Percentiles rank a stretch among this genome's conserved stretches.
These are phyloP conservation scores for Parazoanthus atlanticus DNA, from an alignment of 92 coral and sea anemone species.

Conservation along the genomic window DNA sequence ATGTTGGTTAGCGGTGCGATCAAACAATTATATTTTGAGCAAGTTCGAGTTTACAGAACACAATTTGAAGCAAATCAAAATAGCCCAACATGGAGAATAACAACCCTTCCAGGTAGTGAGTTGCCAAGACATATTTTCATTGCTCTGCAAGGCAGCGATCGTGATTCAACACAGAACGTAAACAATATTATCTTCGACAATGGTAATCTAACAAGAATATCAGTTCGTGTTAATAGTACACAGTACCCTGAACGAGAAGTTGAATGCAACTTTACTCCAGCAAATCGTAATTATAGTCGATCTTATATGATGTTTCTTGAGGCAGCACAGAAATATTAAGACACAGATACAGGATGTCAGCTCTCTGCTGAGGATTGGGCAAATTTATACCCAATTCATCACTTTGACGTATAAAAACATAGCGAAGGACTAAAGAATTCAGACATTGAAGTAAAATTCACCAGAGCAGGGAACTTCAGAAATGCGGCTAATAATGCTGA, in stretches of 20 bases:
- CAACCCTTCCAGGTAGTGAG: not conserved
- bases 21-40: too few species aligned
- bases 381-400: not conserved
- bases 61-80: too few species aligned
- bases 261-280: constrained; percentile 17
- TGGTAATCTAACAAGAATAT: not conserved
- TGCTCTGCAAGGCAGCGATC: not conserved
- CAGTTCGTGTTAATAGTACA: too few species aligned
- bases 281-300: not conserved
- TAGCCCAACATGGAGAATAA: constrained; percentile 25
- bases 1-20: not conserved
- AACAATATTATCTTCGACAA: not conserved
- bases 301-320: not conserved
- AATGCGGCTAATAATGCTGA: too few species aligned
- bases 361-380: not conserved
- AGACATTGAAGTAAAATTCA: too few species aligned
- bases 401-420: not conserved
- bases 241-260: constrained; percentile 6
- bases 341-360: not conserved
- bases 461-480: too few species aligned
- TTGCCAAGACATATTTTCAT: not conserved
- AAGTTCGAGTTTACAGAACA: too few species aligned
- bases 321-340: not conserved
- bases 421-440: not conserved
- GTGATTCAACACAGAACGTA: too few species aligned